Evolutionary conservation across 2,113 vertebrate genomes (phyloP).

Genomic region (Recurvirostra avosetta): DNA sequence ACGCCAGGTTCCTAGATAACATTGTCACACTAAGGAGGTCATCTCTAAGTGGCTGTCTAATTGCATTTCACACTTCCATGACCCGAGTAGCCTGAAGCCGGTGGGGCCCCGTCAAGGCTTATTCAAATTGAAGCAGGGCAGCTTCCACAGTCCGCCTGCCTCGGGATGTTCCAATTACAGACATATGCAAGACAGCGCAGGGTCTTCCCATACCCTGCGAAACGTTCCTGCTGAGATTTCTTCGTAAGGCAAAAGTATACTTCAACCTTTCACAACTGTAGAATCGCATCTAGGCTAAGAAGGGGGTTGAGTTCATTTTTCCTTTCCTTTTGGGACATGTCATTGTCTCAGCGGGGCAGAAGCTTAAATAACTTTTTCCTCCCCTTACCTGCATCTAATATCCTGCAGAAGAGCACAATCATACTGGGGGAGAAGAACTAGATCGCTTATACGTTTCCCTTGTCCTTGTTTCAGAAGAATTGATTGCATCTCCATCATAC

Average conservation of each 20-base stretch:
- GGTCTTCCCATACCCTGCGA: neutral
- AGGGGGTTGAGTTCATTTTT: rapidly evolving
- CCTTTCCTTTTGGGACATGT: neutral
- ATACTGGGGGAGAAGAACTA: neutral
- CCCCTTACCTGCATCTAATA: neutral
- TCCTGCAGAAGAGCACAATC: neutral
- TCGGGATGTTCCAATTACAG: neutral
- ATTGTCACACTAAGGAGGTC: neutral
- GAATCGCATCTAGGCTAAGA: neutral
- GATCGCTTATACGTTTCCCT: neutral
- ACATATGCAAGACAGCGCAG: neutral
- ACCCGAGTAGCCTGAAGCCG: neutral
- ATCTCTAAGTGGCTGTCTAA: conserved; percentile 32
- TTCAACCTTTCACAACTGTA: neutral
- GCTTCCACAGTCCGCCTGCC: neutral
- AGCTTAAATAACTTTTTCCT: neutral
- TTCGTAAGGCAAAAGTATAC: neutral
- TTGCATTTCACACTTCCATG: conserved; percentile 18
- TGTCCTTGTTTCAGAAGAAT: neutral
- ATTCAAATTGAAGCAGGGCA: neutral
- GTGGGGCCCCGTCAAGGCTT: neutral
- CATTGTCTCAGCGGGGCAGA: neutral
- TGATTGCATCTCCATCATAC: neutral
- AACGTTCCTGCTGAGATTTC: neutral
- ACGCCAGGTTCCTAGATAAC: neutral